These are phyloP conservation scores for Thermophis baileyi DNA, from an alignment of 2,113 vertebrate genomes.

Conservation along the genomic window DNA sequence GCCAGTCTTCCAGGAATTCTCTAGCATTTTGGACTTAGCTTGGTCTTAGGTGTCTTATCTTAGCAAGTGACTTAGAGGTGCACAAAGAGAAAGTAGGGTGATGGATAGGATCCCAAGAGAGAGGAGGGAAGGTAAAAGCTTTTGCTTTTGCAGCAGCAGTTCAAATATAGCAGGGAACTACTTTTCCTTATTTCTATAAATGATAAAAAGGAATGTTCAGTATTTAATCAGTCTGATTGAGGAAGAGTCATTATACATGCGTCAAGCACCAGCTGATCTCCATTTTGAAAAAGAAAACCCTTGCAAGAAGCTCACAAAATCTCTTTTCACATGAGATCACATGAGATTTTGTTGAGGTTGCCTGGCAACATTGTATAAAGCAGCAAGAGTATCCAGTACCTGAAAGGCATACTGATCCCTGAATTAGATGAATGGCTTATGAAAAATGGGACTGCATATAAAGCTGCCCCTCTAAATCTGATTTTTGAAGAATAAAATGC, in stretches of 20 bases:
- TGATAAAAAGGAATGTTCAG: background rate
- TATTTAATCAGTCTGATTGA: background rate
- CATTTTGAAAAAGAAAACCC: background rate
- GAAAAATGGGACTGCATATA: background rate
- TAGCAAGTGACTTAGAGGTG: background rate
- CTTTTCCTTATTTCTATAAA: background rate
- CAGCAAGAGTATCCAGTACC: background rate
- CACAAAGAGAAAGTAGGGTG: background rate
- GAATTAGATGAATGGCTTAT: background rate
- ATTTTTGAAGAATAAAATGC: background rate
- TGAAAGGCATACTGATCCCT: background rate
- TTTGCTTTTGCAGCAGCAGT: background rate
- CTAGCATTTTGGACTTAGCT: background rate
- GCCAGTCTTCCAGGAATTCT: background rate
- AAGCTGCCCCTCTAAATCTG: background rate
- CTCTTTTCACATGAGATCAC: background rate
- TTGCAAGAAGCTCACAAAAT: background rate
- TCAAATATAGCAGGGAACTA: background rate
- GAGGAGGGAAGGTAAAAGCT: too few species aligned
- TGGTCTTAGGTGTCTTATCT: background rate
- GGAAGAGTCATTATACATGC: background rate
- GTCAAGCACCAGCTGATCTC: background rate
- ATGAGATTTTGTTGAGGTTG: background rate
- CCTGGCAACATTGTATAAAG: background rate
- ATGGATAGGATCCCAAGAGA: background rate